Conservation (phyloP, 2,888 invertebrate species). For the Chrysotoxum bicinctum region DNA sequence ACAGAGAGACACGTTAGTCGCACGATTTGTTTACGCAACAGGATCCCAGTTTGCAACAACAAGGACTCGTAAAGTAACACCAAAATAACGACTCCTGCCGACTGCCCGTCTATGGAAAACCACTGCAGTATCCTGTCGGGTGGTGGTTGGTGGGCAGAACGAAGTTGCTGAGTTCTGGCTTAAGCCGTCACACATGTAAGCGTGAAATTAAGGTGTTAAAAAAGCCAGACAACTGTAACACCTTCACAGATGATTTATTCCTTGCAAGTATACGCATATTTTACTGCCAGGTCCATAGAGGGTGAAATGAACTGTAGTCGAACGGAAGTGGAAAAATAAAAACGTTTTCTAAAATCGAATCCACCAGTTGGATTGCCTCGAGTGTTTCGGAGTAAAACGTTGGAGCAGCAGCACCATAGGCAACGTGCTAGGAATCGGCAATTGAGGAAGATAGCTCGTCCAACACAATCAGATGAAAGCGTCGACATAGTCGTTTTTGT, state of each 20-base stretch:
- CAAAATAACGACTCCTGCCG: conserved; percentile 31
- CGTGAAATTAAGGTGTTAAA: conserved; percentile 73
- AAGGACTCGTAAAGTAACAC: conserved; percentile 49
- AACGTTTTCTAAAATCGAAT: conserved; percentile 70
- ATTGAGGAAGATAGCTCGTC: conserved; percentile 30
- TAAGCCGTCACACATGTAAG: conserved; percentile 71
- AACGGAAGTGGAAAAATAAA: conserved; percentile 43
- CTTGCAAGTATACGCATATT: conserved; percentile 63
- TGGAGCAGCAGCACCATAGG: conserved; percentile 30
- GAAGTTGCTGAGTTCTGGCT: conserved; percentile 36
- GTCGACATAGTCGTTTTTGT: conserved; percentile 10
- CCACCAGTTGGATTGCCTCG: conserved; percentile 67
- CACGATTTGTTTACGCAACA: conserved; percentile 73
- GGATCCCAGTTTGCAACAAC: conserved; percentile 61
- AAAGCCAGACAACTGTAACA: conserved; percentile 73
- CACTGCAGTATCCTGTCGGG: conserved; percentile 12
- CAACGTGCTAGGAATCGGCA: conserved; percentile 70
- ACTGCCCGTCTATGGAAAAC: background rate
- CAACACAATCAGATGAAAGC: conserved; percentile 51
- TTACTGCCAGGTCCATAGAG: conserved; percentile 39
- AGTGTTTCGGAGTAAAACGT: conserved; percentile 21
- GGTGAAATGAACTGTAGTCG: conserved; percentile 66
- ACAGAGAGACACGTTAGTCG: conserved; percentile 61
- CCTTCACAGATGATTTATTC: conserved; percentile 73
- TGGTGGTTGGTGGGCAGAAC: background rate